These are phyloP conservation scores for Cheirogaleus major DNA, from an alignment of 2,797 vertebrate species.

Conservation along the genomic window DNA sequence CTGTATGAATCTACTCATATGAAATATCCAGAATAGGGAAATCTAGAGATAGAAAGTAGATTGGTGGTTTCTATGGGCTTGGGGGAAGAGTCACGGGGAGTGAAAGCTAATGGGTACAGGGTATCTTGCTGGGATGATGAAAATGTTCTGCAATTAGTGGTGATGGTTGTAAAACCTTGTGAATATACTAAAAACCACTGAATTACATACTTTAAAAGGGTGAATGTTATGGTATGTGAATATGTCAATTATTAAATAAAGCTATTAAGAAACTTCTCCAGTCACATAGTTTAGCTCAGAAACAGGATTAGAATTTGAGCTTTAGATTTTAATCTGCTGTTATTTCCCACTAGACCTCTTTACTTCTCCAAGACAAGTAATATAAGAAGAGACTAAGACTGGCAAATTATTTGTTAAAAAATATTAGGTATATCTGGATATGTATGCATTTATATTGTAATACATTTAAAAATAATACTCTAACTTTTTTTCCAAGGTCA, in stretches of 20 bases:
- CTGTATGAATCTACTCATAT: background rate
- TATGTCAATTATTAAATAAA: background rate
- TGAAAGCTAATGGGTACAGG: background rate
- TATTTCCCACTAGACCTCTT: background rate
- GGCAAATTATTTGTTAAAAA: background rate
- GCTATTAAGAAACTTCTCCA: background rate
- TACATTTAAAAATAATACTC: background rate
- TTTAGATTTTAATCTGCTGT: background rate
- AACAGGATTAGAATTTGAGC: background rate
- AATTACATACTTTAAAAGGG: background rate
- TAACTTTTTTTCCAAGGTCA: background rate
- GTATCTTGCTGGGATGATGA: background rate
- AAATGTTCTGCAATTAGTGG: conserved; percentile 23
- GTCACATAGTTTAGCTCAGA: background rate
- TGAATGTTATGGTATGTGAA: background rate
- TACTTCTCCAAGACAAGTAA: background rate
- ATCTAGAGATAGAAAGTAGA: background rate
- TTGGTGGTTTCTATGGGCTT: background rate
- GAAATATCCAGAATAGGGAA: background rate
- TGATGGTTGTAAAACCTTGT: background rate
- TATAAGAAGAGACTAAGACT: background rate
- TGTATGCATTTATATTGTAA: background rate
- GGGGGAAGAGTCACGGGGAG: background rate
- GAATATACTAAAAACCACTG: background rate
- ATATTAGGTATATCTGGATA: background rate